Base-by-base conservation (phyloP, 1,140 invertebrate species). In the Orchestia grillus region DNA sequence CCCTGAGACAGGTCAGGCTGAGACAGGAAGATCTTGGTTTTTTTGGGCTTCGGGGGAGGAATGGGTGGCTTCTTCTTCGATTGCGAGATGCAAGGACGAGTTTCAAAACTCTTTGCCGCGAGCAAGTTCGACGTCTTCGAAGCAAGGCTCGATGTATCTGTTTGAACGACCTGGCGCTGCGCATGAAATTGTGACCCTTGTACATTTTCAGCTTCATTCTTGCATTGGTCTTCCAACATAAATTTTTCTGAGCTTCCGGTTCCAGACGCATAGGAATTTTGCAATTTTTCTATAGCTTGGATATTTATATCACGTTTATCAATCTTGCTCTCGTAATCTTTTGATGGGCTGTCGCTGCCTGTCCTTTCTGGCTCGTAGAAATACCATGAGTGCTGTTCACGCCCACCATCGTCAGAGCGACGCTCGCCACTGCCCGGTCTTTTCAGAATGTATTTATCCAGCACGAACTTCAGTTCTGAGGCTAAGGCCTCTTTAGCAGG, bases 31-130 rank as follows among this genome's bases (percentile, higher is more conserved):
- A 94, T 44, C 40, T 94, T 94, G 6, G 4, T 36, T 44, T 94
- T 94, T 47, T 94, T 94, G 40, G 92, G 92, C 47, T 94, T 94
- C 44, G 92, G 92, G 36, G 92, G 92, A 94, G 92, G 92, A 40
- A 94, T 47, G 40, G 92, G 92, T 6, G 92, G 92, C 44, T 94
- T 94, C 44, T 94, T 94, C 44, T 94, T 94, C 44, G 44, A 47
- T n/a, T 94, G n/a, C 88, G 36, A 16, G 15, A 42, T 41, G 15
- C 88, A 19, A 90, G 28, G 23, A 36, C 28, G 62, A 77, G 62
- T 28, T 77, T 77, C 62, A 3, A 77, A 77, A 36, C 28, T 3
- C 28, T 77, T 28, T 77, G 11, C 36, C 36, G 28, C 1, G 36
- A 36, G 3, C 36, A 23, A 19, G 62, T 1, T 77, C 36, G 62